These are phyloP conservation scores for Dolomedes plantarius DNA, from an alignment of 2,888 invertebrate genomes.

Conservation along the genomic window DNA sequence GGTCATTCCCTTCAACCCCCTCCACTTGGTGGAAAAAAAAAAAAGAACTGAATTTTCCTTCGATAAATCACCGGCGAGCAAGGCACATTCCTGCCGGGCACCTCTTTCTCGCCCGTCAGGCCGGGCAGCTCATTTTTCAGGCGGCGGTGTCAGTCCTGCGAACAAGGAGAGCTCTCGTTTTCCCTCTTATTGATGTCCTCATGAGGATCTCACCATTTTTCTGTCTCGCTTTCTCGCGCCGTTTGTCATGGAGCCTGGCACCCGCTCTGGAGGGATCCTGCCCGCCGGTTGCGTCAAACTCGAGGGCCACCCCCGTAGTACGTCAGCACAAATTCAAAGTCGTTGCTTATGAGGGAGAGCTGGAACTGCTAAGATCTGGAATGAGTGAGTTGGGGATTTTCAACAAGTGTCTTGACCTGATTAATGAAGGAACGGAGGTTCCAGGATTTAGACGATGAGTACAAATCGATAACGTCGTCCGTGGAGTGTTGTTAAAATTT, in stretches of 20 bases:
- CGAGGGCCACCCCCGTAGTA: slow-evolving; percentile 5
- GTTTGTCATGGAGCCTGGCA: slow-evolving; percentile 3
- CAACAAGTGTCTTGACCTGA: slow-evolving; percentile 5
- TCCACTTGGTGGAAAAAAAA: no score
- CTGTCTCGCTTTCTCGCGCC: slow-evolving; percentile 19
- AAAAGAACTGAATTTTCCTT: neutral
- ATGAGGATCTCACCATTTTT: slow-evolving; percentile 16
- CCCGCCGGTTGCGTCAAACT: neutral
- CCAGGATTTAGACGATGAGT: no score
- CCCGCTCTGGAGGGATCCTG: neutral
- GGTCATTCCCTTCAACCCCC: neutral
- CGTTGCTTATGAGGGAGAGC: neutral
- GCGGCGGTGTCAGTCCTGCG: neutral
- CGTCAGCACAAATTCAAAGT: neutral
- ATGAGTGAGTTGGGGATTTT: neutral
- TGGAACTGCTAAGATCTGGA: neutral
- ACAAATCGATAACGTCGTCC: no score
- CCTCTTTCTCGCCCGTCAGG: slow-evolving; percentile 4
- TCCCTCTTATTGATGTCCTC: neutral
- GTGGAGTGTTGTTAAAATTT: no score
- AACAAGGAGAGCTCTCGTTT: slow-evolving; percentile 23
- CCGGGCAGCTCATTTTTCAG: slow-evolving; percentile 17
- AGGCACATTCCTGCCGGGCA: neutral
- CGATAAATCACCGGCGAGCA: neutral
- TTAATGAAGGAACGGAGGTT: no score